Base-by-base conservation (phyloP, 2,888 invertebrate species). In the Trachelus stipa region DNA sequence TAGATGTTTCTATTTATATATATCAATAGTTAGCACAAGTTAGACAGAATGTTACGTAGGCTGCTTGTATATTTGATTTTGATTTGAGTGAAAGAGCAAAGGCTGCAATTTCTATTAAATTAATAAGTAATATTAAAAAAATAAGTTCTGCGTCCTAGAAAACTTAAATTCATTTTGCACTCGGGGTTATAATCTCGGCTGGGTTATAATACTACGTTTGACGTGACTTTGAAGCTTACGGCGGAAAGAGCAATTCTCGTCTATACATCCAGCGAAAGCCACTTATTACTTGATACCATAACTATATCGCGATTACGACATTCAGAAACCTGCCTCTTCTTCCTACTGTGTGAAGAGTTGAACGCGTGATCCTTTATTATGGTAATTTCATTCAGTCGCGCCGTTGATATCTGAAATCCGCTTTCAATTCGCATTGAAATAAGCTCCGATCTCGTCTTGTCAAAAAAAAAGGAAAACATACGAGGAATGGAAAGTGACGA, bases 381-480 rank as follows among this genome's bases (percentile, higher is more conserved):
- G 89, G 85, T 89, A 89, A 90, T 90, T 87, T 84, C 85, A 87
- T 88, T 88, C 86, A 79, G 74, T 77, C 78, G 80, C 82, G 86
- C 85, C 87, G 85, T 84, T 87, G 85, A 87, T 87, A 86, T 88
- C 85, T 83, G 79, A 85, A 85, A 87, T 89, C 87, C 86, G 85
- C 86, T 85, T 84, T 87, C 88, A 86, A 89, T 88, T 87, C 86
- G 85, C 86, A 87, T 86, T 85, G 86, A 85, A 87, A 86, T 86
- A 87, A 88, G 85, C 83, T 82, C 77, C 83, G 83, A 84, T 85
- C 82, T 82, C 79, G 56, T 56, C 56, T 56, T 56, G 56, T 15
- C 9, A 23, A 11, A 35, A 56, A 56, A 56, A 56, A 56, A 56
- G 23, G 2, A 56, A 23, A 56, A 56, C 56, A 56, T 56, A 56